A percentile compares a stretch with the other conserved stretches of the same genome.
Evolutionary conservation across 92 coral and sea anemone species (phyloP).

Genomic region (Ricordea florida): DNA sequence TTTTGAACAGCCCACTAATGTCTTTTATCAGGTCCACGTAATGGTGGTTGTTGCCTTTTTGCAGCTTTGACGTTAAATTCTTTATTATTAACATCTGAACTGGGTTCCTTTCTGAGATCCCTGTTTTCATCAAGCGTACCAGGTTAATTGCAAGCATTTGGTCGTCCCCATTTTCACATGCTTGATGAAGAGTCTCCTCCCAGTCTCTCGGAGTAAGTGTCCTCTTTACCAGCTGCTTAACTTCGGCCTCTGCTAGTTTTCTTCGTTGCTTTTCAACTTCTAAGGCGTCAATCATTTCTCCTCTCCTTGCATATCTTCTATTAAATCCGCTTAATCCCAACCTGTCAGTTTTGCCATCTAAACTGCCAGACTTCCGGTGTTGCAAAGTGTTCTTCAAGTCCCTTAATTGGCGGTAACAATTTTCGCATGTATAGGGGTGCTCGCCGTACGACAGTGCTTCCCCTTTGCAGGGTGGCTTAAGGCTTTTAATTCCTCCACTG

Average conservation of each 20-base stretch:
- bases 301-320: conserved; percentile 26
- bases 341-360: neutral
- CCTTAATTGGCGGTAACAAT: conserved; percentile 22
- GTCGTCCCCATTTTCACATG: conserved; percentile 34
- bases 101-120: conserved; percentile 9
- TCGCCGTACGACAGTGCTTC: conserved; percentile 22
- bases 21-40: conserved; percentile 26
- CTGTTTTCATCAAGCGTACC: conserved; percentile 30
- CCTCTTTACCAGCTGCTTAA: conserved; percentile 10
- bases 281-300: conserved; percentile 10
- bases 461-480: conserved; percentile 36
- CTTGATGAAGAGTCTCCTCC: conserved; percentile 20
- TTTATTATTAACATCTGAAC: conserved; percentile 26
- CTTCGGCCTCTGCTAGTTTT: conserved; percentile 1
- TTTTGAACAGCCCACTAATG: conserved; percentile 31
- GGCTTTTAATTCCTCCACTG: conserved; percentile 37
- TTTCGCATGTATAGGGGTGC: conserved; percentile 40
- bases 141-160: conserved; percentile 27
- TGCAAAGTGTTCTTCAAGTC: conserved; percentile 19
- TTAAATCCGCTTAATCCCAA: conserved; percentile 31
- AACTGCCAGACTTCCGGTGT: conserved; percentile 10
- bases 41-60: conserved; percentile 16
- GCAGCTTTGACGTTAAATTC: conserved; percentile 44
- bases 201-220: conserved; percentile 25
- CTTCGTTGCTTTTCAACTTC: conserved; percentile 17